phyloP scores from a whole-genome alignment of 2,888 invertebrate genomes.

The Leptodirus hochenwartii region DNA sequence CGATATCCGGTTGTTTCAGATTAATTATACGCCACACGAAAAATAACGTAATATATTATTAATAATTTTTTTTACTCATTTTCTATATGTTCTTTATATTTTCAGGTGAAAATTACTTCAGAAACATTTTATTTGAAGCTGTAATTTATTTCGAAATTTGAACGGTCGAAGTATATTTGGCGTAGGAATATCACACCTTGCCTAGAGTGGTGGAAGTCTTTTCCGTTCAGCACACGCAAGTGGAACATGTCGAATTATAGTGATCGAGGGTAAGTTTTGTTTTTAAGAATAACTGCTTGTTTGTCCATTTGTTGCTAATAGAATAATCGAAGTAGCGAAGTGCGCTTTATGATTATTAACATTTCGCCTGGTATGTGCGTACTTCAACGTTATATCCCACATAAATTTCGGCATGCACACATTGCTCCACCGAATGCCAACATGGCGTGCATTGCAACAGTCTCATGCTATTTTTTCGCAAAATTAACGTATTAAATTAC shows the following conservation, averaged over 20 bases:
- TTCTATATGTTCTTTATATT: too few relatives aligned
- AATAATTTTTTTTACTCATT: too few relatives aligned
- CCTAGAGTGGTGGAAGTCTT: conserved; percentile 28
- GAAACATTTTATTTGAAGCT: too few relatives aligned
- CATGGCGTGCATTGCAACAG: conserved; percentile 30
- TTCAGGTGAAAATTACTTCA: too few relatives aligned
- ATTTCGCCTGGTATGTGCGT: conserved; percentile 8
- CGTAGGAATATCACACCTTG: conserved; percentile 29
- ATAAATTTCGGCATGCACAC: conserved; percentile 21
- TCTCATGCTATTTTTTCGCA: conserved; percentile 12
- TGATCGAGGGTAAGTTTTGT: conserved; percentile 59
- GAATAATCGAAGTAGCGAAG: conserved; percentile 2
- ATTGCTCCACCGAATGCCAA: conserved; percentile 31
- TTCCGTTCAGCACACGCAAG: conserved; percentile 58
- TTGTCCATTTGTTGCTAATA: conserved; percentile 7
- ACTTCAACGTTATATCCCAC: conserved; percentile 15
- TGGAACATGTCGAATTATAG: conserved; percentile 68
- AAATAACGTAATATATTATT: too few relatives aligned
- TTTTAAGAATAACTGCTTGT: conserved; percentile 22
- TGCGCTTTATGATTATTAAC: conserved; percentile 7
- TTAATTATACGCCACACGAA: too few relatives aligned
- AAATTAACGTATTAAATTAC: too few relatives aligned
- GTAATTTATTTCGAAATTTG: too few relatives aligned
- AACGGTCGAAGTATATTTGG: too few relatives aligned
- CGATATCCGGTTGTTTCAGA: too few relatives aligned